These are phyloP conservation scores for Yponomeuta cagnagella DNA, from an alignment of 2,888 invertebrate genomes.

Conservation along the genomic window DNA sequence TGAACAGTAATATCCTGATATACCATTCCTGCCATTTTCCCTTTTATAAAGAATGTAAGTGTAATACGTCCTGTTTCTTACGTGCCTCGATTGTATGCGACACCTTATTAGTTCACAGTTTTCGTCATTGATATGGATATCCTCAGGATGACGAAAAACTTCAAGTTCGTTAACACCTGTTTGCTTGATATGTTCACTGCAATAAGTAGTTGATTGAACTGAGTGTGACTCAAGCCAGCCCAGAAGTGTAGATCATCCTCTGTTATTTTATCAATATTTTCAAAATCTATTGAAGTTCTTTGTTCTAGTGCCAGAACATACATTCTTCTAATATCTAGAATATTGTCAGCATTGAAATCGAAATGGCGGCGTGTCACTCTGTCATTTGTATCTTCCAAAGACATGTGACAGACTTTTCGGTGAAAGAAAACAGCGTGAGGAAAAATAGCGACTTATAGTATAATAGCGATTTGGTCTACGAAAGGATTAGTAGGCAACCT, in stretches of 20 bases:
- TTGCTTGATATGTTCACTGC: constrained; percentile 20
- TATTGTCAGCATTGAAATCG: constrained; percentile 17
- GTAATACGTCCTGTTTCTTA: constrained; percentile 17
- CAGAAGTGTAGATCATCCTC: constrained; percentile 18
- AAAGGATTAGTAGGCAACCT: too few species aligned
- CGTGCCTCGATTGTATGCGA: constrained; percentile 19
- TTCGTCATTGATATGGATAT: neutral
- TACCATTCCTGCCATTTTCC: constrained; percentile 15
- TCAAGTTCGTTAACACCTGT: constrained; percentile 16
- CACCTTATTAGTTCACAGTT: constrained; percentile 15
- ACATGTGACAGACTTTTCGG: constrained; percentile 7
- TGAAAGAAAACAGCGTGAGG: neutral
- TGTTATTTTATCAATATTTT: constrained; percentile 16
- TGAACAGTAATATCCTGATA: constrained; percentile 17
- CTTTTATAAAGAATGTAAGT: constrained; percentile 16
- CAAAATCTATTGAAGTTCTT: constrained; percentile 18
- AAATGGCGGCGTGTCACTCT: constrained; percentile 12
- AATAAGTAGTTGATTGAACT: constrained; percentile 19
- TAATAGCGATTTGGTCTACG: too few species aligned
- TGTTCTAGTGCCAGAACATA: constrained; percentile 15
- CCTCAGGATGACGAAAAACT: constrained; percentile 9
- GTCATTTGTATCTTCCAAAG: constrained; percentile 14
- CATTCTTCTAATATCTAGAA: constrained; percentile 17
- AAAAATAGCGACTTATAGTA: too few species aligned
- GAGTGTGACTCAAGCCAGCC: constrained; percentile 17